Evolutionary conservation across 2,888 invertebrate genomes (phyloP).

Genomic region (Esperia sulphurella): DNA sequence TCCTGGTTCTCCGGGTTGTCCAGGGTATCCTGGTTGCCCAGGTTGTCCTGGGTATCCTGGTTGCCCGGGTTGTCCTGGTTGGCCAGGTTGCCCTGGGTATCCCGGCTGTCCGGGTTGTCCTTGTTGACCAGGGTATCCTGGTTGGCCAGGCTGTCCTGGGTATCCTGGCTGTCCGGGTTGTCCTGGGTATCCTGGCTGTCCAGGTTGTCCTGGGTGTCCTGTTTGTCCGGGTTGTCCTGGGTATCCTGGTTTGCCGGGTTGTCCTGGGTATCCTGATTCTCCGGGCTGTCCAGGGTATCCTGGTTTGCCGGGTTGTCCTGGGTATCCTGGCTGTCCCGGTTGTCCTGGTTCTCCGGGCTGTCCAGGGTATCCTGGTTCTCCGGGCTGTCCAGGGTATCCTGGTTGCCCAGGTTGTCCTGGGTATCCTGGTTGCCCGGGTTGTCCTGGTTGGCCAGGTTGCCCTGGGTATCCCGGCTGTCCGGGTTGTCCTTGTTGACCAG

Average conservation of each 20-base stretch:
- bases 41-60: constrained; percentile 18
- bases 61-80: constrained; percentile 18
- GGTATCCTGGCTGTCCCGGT: constrained; percentile 22
- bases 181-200: constrained; percentile 21
- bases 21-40: constrained; percentile 32
- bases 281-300: constrained; percentile 20
- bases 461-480: constrained; percentile 19
- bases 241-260: constrained; percentile 24
- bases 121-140: constrained; percentile 13
- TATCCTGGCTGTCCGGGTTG: constrained; percentile 19
- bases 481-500: constrained; percentile 21
- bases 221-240: constrained; percentile 10
- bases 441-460: constrained; percentile 36
- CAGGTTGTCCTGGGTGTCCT: constrained; percentile 16
- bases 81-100: constrained; percentile 20
- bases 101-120: constrained; percentile 14
- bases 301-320: constrained; percentile 28
- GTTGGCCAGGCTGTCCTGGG: constrained; percentile 15
- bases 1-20: constrained; percentile 19
- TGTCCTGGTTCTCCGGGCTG: constrained; percentile 23
- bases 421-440: constrained; percentile 18
- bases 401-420: constrained; percentile 49
- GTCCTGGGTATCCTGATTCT: constrained; percentile 27
- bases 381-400: constrained; percentile 21
- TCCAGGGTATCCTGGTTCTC: constrained; percentile 22